These are phyloP conservation scores for Teleiodes luculella DNA, from an alignment of 2,888 invertebrate genomes.

Conservation along the genomic window DNA sequence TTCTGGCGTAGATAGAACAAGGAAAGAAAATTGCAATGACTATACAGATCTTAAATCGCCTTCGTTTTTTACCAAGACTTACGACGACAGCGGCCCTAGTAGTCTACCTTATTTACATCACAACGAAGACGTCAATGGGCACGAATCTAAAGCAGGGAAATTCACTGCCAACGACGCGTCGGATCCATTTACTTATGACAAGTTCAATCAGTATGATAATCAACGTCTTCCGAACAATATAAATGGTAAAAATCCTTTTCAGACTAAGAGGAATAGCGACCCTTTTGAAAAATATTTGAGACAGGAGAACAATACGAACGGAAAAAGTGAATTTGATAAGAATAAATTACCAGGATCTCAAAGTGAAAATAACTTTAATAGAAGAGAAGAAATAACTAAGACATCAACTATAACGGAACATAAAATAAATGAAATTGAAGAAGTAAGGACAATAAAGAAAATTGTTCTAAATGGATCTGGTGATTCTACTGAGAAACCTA, in stretches of 20 bases:
- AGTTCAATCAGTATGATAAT: slow-evolving; percentile 36
- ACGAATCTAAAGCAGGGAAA: slow-evolving; percentile 32
- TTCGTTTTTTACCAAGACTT: slow-evolving; percentile 42
- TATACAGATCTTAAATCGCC: slow-evolving; percentile 53
- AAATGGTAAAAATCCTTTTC: slow-evolving; percentile 54
- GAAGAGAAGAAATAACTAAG: slow-evolving; percentile 57
- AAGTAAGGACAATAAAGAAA: slow-evolving; percentile 72
- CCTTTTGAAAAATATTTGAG: slow-evolving; percentile 61
- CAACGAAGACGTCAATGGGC: slow-evolving; percentile 43
- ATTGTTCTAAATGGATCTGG: slow-evolving; percentile 60
- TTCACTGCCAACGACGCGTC: slow-evolving; percentile 39
- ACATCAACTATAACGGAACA: slow-evolving; percentile 64
- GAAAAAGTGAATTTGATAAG: slow-evolving; percentile 38
- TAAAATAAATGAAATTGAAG: slow-evolving; percentile 65
- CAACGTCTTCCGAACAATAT: slow-evolving; percentile 43
- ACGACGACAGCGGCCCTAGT: slow-evolving; percentile 44
- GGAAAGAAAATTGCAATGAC: slow-evolving; percentile 48
- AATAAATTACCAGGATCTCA: slow-evolving; percentile 53
- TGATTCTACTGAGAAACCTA: slow-evolving; percentile 28
- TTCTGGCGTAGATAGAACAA: slow-evolving; percentile 63
- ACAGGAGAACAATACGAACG: slow-evolving; percentile 45
- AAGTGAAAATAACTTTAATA: slow-evolving; percentile 58
- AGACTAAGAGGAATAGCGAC: slow-evolving; percentile 54
- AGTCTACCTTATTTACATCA: slow-evolving; percentile 46
- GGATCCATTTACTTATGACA: slow-evolving; percentile 37